Base-by-base conservation (phyloP, 2,113 vertebrate species). In the Osmerus eperlanus region DNA sequence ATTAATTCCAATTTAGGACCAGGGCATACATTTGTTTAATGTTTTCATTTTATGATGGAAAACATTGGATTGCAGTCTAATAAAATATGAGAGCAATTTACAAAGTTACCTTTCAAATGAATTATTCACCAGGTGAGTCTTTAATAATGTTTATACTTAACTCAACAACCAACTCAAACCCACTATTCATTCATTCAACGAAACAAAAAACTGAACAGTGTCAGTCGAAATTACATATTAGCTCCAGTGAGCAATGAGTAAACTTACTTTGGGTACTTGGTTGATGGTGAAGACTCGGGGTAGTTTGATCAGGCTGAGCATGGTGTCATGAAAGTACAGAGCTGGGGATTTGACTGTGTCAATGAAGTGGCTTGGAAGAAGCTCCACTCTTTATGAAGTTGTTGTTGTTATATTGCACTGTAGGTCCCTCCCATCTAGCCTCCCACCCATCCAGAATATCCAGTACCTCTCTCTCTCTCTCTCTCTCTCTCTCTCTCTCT, bases 191-290 rank as follows among this genome's bases (percentile, higher is more conserved):
- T 21, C 28, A 3, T 60, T 14, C 58, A 60, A 60, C 58, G 5
- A 47, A 9, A 47, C 9, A 2, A 9, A 47, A 23, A 60, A 59
- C 19, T 59, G 21, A 47, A 25, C 12, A 47, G 9, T 60, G 32
- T 52, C 47, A 19, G 16, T 52, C 16, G 11, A 62, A 54, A 32
- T 58, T 4, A 9, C n/a, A 67, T 12, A 12, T 47, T 47, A 47
- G 41, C 9, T 9, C 9, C 8, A 47, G 41, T 47, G 56, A 9
- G 23, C 32, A 68, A 3, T 21, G 3, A 12, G 65, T 1, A 19
- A 64, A 91, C 96, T 84, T 92, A 98, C 97, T 94, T 94, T 91
- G 18, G 97, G 97, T 58, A 99, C 92, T 78, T 99, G 95, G 69
- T 96, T 83, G 68, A 92, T 90, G 68, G 77, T 92, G 81, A 98